A percentile compares a stretch with the other conserved stretches of the same genome.
These are phyloP conservation scores for Gymnothorax javanicus DNA, from an alignment of 2,797 vertebrate species.

Conservation along the genomic window DNA sequence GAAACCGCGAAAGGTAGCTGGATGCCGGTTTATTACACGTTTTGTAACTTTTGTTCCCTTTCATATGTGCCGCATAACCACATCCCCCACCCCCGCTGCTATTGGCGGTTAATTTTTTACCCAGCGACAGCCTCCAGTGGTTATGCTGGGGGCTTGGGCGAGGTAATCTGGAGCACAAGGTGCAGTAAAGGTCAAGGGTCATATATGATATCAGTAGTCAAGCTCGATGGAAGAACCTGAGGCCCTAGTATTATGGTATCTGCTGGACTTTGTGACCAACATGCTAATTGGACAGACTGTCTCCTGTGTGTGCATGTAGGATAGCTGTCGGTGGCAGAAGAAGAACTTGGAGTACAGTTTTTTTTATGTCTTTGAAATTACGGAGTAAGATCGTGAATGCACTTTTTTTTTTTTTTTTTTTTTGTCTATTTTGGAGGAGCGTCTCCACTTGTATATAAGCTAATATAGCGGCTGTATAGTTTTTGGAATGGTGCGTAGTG, in stretches of 20 bases:
- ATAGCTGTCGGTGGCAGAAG: background rate
- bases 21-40: slow-evolving; percentile 21
- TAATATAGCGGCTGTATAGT: background rate
- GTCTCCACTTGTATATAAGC: background rate
- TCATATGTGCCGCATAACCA: background rate
- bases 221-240: background rate
- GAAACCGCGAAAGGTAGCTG: slow-evolving; percentile 92
- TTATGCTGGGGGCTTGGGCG: slow-evolving; percentile 54
- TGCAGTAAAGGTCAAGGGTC: slow-evolving; percentile 34
- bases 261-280: background rate
- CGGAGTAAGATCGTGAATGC: background rate
- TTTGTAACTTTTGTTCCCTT: slow-evolving; percentile 14
- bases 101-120: slow-evolving; percentile 65
- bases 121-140: slow-evolving; percentile 49
- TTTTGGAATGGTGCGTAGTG: background rate
- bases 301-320: background rate
- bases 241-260: background rate
- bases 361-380: background rate
- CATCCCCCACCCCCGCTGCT: slow-evolving; percentile 25
- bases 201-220: background rate
- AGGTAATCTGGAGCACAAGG: slow-evolving; percentile 37
- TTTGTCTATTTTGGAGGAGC: background rate
- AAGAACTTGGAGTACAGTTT: background rate
- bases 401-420: background rate
- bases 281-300: background rate